phyloP scores from a whole-genome alignment of 2,797 vertebrate species.

The Cyclopterus lumpus region DNA sequence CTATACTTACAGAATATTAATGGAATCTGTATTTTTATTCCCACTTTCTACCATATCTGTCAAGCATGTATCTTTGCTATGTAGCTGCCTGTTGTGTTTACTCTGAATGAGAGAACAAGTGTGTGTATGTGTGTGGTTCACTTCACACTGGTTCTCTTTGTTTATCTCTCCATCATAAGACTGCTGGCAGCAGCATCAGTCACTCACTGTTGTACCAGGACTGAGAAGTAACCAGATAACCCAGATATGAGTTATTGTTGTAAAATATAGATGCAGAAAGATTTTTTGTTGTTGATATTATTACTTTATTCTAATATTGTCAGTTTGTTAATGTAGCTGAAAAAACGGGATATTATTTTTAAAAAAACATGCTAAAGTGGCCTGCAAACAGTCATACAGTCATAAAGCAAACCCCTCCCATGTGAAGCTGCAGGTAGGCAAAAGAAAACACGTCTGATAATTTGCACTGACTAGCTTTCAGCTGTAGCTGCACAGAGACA shows the following conservation, averaged over 20 bases:
- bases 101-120: constrained; percentile 27
- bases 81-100: constrained; percentile 14
- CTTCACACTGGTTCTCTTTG: constrained; percentile 71
- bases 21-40: neutral
- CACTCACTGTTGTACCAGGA: constrained; percentile 63
- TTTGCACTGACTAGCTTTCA: constrained; percentile 14
- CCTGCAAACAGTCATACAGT: neutral
- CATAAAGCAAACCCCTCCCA: constrained; percentile 1
- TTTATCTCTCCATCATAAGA: constrained; percentile 71
- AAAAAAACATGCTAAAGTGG: constrained; percentile 21
- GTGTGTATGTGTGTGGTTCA: constrained; percentile 16
- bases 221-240: constrained; percentile 31
- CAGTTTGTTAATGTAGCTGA: neutral
- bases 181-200: constrained; percentile 57
- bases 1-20: neutral
- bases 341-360: neutral
- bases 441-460: constrained; percentile 11
- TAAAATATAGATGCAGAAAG: neutral
- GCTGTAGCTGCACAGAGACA: neutral
- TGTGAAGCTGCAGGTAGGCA: neutral
- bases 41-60: neutral
- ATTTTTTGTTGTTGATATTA: neutral
- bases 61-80: neutral
- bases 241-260: neutral
- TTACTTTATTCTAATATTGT: neutral